Evolutionary conservation across 2,113 vertebrate genomes (phyloP).

Genomic region (Urocynchramus pylzowi): DNA sequence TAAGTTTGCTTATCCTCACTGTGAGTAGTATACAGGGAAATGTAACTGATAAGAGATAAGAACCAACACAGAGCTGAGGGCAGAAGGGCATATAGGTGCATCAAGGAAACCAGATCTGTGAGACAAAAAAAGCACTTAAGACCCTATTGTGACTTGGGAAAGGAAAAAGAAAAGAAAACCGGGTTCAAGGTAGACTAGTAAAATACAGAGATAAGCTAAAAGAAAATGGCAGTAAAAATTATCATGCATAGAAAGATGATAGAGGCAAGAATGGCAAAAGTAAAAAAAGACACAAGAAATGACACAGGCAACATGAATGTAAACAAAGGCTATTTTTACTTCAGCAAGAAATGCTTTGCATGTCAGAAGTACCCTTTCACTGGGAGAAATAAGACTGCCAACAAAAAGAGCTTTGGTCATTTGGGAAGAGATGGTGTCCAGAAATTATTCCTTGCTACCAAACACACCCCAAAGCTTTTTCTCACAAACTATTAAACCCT

Average conservation of each 20-base stretch:
- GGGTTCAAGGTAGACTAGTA: background rate
- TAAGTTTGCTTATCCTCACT: background rate
- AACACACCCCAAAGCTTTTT: background rate
- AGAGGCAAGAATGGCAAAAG: background rate
- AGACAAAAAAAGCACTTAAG: background rate
- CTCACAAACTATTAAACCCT: background rate
- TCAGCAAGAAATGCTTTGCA: background rate
- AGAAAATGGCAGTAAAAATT: background rate
- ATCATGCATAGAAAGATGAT: background rate
- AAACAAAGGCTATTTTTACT: background rate
- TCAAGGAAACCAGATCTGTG: background rate
- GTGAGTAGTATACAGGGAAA: background rate
- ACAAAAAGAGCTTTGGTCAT: background rate
- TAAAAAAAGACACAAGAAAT: background rate
- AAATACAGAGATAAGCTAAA: background rate
- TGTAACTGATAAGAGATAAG: background rate
- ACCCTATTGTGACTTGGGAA: background rate
- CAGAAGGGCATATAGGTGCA: background rate
- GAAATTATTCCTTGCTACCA: background rate
- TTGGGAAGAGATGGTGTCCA: background rate
- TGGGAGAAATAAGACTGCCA: background rate
- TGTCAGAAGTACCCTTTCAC: background rate
- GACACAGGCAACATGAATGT: background rate
- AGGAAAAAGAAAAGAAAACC: background rate
- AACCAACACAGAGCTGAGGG: background rate